Conservation (phyloP, 2,113 vertebrate genomes). For the Mesocricetus auratus region DNA sequence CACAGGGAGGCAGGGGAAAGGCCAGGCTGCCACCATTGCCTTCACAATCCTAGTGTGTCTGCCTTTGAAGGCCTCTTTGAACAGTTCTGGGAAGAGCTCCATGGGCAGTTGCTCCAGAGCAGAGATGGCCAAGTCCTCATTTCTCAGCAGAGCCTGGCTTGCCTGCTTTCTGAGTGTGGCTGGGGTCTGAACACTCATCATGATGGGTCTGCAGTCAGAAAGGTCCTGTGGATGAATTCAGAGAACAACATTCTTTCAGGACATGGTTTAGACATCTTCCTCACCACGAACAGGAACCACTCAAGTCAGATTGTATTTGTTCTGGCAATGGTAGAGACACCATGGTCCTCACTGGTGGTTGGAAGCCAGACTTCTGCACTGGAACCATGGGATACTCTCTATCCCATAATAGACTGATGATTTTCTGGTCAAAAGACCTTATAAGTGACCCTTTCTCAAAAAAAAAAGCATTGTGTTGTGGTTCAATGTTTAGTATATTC, state of each 20-base stretch:
- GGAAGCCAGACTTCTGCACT: not conserved
- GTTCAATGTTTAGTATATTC: not conserved
- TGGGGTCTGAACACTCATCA: not conserved
- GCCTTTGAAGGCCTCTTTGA: not conserved
- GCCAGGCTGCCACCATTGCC: not conserved
- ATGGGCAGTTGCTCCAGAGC: accelerated
- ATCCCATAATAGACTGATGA: not conserved
- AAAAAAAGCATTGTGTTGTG: not conserved
- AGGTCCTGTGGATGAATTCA: too few species aligned
- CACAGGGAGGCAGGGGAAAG: not conserved
- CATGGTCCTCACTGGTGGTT: not conserved
- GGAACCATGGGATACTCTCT: too few species aligned
- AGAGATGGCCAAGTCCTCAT: not conserved
- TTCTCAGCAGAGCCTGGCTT: not conserved
- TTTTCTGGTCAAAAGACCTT: not conserved
- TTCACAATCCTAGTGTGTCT: not conserved
- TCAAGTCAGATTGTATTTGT: not conserved
- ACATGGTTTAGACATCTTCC: too few species aligned
- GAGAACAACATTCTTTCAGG: too few species aligned
- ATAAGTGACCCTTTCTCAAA: not conserved
- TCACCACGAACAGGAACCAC: too few species aligned
- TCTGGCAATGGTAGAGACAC: not conserved
- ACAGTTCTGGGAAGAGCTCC: not conserved
- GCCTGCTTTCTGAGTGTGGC: not conserved
- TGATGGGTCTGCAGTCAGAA: not conserved